Evolutionary conservation across 2,797 vertebrate genomes (phyloP).

Genomic region (Serranus cabrilla): DNA sequence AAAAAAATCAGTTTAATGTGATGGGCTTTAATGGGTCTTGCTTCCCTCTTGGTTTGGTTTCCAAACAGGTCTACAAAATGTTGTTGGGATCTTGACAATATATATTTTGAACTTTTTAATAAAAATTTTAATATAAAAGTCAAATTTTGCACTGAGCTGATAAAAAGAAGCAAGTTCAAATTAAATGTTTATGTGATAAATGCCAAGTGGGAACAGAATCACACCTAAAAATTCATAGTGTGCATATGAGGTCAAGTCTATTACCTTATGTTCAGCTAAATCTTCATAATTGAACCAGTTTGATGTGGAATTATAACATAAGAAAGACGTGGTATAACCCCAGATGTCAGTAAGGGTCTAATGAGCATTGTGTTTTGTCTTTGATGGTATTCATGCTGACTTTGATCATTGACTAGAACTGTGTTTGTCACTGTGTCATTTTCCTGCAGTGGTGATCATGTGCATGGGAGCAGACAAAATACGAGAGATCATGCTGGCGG

Average conservation of each 20-base stretch:
- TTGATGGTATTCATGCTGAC: neutral
- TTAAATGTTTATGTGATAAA: no score
- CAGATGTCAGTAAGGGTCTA: neutral
- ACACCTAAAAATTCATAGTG: neutral
- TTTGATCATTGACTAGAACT: neutral
- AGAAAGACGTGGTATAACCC: no score
- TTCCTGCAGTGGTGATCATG: constrained; percentile 94
- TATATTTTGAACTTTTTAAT: no score
- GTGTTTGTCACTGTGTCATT: constrained; percentile 33
- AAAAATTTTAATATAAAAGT: no score
- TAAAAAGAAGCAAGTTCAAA: no score
- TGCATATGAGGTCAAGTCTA: neutral
- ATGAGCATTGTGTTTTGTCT: neutral
- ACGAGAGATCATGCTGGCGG: constrained; percentile 94
- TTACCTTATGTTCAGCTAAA: neutral
- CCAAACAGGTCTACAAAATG: no score
- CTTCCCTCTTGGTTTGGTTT: no score
- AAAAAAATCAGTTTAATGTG: no score
- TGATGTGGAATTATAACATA: constrained; percentile 3
- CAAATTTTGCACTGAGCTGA: no score
- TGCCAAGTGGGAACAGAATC: neutral
- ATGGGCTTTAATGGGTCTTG: no score
- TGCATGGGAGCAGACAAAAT: constrained; percentile 92
- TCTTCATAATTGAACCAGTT: neutral
- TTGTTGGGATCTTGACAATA: no score